A percentile compares a stretch with the other conserved stretches of the same genome.
phyloP scores from a whole-genome alignment of 1,140 invertebrate genomes.

The Micrasema longulum region DNA sequence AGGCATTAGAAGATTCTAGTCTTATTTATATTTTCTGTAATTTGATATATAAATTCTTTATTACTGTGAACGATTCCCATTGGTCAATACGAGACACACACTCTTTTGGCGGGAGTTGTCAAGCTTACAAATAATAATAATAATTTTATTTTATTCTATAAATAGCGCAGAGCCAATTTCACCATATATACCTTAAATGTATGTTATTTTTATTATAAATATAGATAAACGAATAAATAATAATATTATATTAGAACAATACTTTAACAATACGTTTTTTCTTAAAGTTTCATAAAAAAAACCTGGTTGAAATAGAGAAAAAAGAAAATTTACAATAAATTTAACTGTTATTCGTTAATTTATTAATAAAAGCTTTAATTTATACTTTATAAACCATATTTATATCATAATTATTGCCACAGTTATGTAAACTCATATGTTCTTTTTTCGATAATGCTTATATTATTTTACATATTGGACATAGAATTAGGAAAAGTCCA shows the following conservation, averaged over 20 bases:
- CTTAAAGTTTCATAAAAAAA: not conserved
- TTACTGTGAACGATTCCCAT: not conserved
- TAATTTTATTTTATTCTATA: not conserved
- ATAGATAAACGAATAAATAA: not conserved
- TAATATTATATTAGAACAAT: not conserved
- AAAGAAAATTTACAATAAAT: too few relatives aligned
- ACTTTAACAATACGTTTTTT: not conserved
- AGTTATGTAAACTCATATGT: too few relatives aligned
- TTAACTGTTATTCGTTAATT: too few relatives aligned
- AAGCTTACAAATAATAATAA: not conserved
- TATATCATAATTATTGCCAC: too few relatives aligned
- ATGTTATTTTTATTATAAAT: not conserved
- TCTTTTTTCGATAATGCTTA: too few relatives aligned
- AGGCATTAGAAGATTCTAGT: not conserved
- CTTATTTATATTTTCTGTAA: constrained; percentile 9
- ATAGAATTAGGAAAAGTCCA: too few relatives aligned
- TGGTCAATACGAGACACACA: not conserved
- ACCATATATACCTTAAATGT: not conserved
- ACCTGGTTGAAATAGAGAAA: too few relatives aligned
- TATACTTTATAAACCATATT: too few relatives aligned
- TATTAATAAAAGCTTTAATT: too few relatives aligned
- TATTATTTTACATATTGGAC: too few relatives aligned
- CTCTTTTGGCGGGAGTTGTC: not conserved
- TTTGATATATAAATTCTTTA: not conserved
- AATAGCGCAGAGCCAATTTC: too few relatives aligned